Percentiles rank a stretch among this genome's conserved stretches.
phyloP scores from a whole-genome alignment of 2,888 invertebrate genomes.

The Globia sparganii region DNA sequence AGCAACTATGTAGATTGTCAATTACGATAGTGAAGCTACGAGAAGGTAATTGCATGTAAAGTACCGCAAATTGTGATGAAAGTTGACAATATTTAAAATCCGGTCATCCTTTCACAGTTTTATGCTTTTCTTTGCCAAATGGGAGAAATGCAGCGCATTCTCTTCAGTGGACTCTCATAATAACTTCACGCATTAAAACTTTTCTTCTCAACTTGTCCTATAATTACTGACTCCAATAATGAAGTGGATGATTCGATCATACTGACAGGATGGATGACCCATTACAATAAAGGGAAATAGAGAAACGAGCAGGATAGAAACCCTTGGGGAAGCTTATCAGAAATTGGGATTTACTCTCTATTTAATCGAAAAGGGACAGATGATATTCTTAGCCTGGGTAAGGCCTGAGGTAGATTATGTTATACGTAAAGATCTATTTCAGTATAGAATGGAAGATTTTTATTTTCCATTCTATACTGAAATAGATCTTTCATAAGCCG shows the following conservation, averaged over 20 bases:
- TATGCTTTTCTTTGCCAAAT: background rate
- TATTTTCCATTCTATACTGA: constrained; percentile 4
- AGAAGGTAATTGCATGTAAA: constrained; percentile 38
- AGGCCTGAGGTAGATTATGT: background rate
- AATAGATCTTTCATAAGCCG: constrained; percentile 9
- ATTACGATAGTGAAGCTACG: constrained; percentile 46
- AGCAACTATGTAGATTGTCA: constrained; percentile 47
- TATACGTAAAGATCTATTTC: background rate
- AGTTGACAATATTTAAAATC: constrained; percentile 29
- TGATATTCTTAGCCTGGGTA: too few species aligned
- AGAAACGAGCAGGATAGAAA: constrained; percentile 9
- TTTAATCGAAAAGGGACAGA: constrained; percentile 13
- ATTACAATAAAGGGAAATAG: background rate
- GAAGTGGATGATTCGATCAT: background rate
- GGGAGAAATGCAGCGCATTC: background rate
- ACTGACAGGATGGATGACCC: background rate
- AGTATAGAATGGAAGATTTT: too few species aligned
- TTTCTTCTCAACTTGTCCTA: background rate
- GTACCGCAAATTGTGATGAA: constrained; percentile 34
- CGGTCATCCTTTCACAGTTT: constrained; percentile 11
- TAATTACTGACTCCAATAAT: background rate
- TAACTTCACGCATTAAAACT: background rate
- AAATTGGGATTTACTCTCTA: constrained; percentile 7
- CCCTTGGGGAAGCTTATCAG: constrained; percentile 20
- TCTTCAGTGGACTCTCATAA: background rate